Conservation (phyloP, 2,888 invertebrate species). For the Prosapia bicincta region DNA sequence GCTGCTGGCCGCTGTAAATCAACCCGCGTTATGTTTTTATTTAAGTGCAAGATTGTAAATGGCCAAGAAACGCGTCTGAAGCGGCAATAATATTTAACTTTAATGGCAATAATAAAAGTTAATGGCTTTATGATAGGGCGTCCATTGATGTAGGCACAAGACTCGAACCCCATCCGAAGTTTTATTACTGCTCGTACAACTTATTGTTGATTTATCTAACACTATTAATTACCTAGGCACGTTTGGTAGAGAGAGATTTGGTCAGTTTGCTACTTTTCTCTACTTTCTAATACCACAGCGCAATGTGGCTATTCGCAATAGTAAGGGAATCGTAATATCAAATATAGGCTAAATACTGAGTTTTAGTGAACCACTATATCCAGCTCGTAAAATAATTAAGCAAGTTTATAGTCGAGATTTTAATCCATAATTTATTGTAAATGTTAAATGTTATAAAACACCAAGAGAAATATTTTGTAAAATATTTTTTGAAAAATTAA, state of each 20-base stretch:
- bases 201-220: slow-evolving; percentile 2
- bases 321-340: no score
- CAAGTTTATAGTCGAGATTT: no score
- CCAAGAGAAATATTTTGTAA: no score
- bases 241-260: neutral
- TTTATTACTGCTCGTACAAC: neutral
- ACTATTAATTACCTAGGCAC: neutral
- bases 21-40: neutral
- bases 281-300: no score
- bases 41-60: neutral
- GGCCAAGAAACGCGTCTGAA: neutral
- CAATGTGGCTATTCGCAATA: no score
- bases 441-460: no score
- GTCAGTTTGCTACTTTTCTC: no score
- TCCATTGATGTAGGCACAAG: neutral
- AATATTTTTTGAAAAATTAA: no score
- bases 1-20: neutral
- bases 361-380: no score
- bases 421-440: no score
- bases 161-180: neutral
- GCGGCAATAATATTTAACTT: neutral
- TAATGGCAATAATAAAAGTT: slow-evolving; percentile 2
- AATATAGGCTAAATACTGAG: no score
- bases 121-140: neutral
- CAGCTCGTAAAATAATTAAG: no score